A percentile compares a stretch with the other conserved stretches of the same genome.
Evolutionary conservation across 1,140 invertebrate species (phyloP).

Genomic region (Zaprionus tsacasi): DNA sequence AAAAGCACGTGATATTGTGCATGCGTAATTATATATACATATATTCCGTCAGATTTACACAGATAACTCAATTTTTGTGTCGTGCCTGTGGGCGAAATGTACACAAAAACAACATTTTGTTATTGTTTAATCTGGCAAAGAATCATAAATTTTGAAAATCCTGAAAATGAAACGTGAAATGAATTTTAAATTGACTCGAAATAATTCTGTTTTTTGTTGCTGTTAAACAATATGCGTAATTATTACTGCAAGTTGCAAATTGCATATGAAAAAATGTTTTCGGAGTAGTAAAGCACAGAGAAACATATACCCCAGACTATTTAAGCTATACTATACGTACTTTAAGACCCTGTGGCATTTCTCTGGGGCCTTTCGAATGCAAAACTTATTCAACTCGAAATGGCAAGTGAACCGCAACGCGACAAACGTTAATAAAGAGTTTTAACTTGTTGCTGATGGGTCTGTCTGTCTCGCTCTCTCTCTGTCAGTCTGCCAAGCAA

Average conservation of each 20-base stretch:
- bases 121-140: not conserved
- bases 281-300: not conserved
- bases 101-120: not conserved
- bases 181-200: not conserved
- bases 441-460: conserved; percentile 71
- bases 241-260: not conserved
- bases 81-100: not conserved
- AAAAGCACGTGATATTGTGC: not conserved
- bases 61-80: not conserved
- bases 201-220: not conserved
- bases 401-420: conserved; percentile 73
- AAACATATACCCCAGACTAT: not conserved
- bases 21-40: conserved; percentile 1
- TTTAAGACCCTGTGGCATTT: conserved; percentile 26
- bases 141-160: not conserved
- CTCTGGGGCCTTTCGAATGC: conserved; percentile 54
- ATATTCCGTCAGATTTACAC: not conserved
- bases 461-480: not conserved
- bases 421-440: conserved; percentile 69
- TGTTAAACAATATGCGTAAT: not conserved
- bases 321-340: not conserved
- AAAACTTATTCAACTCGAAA: conserved; percentile 48
- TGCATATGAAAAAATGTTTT: not conserved
- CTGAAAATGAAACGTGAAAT: not conserved
- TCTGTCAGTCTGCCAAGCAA: conserved; percentile 7